phyloP scores from a whole-genome alignment of 2,113 vertebrate species.

The Trematomus loennbergii region DNA sequence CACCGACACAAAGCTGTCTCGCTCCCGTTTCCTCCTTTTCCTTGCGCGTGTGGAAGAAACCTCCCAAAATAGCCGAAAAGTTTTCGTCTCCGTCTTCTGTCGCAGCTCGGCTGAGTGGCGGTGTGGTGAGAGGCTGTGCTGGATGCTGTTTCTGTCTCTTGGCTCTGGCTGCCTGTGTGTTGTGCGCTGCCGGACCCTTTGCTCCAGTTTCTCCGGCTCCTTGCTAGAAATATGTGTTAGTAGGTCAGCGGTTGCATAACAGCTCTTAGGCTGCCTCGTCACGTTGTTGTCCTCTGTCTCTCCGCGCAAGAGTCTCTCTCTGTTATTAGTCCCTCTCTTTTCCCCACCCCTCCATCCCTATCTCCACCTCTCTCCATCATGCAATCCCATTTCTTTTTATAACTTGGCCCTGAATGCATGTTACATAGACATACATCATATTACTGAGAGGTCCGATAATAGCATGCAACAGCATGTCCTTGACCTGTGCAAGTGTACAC shows the following conservation, averaged over 20 bases:
- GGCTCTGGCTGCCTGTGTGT: conserved; percentile 71
- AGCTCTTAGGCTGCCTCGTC: conserved; percentile 85
- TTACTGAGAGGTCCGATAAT: conserved; percentile 1
- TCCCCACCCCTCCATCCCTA: conserved; percentile 10
- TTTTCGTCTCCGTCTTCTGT: conserved; percentile 26
- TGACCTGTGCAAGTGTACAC: not conserved
- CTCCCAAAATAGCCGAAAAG: conserved; percentile 41
- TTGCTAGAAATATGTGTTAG: conserved; percentile 87
- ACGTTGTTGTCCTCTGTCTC: conserved; percentile 80
- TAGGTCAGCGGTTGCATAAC: conserved; percentile 90
- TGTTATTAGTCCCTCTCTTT: conserved; percentile 8
- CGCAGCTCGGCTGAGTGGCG: conserved; percentile 34
- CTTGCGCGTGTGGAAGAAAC: conserved; percentile 50
- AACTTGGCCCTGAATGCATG: conserved; percentile 13
- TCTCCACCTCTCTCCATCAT: not conserved
- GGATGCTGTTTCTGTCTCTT: conserved; percentile 54
- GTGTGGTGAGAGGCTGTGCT: conserved; percentile 38
- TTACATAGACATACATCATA: conserved; percentile 2
- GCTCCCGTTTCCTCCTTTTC: conserved; percentile 64
- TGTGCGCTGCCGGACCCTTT: conserved; percentile 78
- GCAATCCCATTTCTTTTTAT: conserved; percentile 29
- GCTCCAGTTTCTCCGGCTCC: conserved; percentile 83
- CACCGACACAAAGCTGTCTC: conserved; percentile 81
- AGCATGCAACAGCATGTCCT: conserved; percentile 25
- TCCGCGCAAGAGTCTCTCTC: conserved; percentile 45